Conservation (phyloP, 2,113 vertebrate species). For the Alectura lathami region DNA sequence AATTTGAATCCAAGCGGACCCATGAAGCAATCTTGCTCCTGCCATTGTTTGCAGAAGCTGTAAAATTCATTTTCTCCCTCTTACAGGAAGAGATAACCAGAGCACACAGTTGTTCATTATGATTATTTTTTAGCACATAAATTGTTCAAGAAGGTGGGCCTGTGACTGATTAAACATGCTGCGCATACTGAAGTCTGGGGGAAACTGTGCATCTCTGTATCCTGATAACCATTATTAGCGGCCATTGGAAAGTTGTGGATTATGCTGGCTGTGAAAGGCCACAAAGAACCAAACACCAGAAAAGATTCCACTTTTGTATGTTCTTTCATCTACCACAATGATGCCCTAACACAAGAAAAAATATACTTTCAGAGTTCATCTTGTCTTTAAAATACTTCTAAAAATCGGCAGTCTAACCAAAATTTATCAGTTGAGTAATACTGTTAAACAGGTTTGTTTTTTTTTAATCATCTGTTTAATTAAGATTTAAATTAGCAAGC, state of each 20-base stretch:
- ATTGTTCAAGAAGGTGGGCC: neutral
- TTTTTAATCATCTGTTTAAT: neutral
- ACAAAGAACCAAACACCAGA: neutral
- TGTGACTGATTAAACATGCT: neutral
- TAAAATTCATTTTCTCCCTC: neutral
- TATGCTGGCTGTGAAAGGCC: neutral
- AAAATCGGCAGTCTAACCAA: neutral
- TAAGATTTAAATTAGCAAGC: neutral
- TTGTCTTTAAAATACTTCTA: neutral
- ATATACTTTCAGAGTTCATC: neutral
- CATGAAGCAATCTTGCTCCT: neutral
- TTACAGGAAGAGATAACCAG: neutral
- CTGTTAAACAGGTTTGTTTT: neutral
- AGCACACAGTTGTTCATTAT: accelerated
- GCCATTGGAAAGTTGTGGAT: neutral
- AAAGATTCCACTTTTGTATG: neutral
- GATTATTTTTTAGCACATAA: neutral
- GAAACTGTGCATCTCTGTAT: neutral
- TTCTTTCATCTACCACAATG: neutral
- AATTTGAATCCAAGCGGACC: neutral
- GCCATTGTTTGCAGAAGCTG: neutral
- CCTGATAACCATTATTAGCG: neutral
- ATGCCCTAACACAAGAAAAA: neutral
- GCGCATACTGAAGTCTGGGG: accelerated
- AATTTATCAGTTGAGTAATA: neutral